These are phyloP conservation scores for Vanessa atalanta DNA, from an alignment of 1,140 invertebrate genomes.

Conservation along the genomic window DNA sequence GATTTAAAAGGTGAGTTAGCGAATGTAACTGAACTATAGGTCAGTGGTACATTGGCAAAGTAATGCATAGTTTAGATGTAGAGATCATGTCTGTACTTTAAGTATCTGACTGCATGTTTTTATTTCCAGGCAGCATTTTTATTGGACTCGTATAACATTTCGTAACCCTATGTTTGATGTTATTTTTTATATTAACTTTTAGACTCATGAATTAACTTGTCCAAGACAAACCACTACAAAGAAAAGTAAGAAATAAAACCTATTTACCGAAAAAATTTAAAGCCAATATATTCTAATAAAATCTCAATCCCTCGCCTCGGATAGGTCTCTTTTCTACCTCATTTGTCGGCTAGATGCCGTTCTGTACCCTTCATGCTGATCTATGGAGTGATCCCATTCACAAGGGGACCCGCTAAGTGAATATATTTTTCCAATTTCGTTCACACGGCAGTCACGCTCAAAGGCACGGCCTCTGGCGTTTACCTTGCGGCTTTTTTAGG, in stretches of 20 bases:
- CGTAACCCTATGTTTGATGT: no score
- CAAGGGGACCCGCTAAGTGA: slow-evolving; percentile 51
- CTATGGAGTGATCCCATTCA: slow-evolving; percentile 46
- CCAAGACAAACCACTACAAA: not conserved
- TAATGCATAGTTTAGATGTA: no score
- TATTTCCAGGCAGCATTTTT: no score
- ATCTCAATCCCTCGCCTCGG: slow-evolving; percentile 21
- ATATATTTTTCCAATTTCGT: slow-evolving; percentile 60
- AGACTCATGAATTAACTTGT: not conserved
- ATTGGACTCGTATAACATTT: no score
- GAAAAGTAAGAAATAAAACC: slow-evolving; percentile 4
- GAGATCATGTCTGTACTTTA: no score
- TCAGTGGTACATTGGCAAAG: no score
- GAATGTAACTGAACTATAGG: no score
- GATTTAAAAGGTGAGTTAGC: no score
- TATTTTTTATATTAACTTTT: not conserved
- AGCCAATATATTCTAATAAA: slow-evolving; percentile 31
- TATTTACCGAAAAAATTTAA: slow-evolving; percentile 7
- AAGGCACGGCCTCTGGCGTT: slow-evolving; percentile 42
- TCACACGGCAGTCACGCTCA: slow-evolving; percentile 39
- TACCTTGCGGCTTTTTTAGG: slow-evolving; percentile 24
- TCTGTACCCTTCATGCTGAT: slow-evolving; percentile 44
- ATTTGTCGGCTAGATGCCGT: slow-evolving; percentile 50
- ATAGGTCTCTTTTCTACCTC: slow-evolving; percentile 43
- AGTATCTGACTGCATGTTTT: no score